A percentile compares a stretch with the other conserved stretches of the same genome.
Evolutionary conservation across 2,113 vertebrate genomes (phyloP).

Genomic region (Brachyistius frenatus): DNA sequence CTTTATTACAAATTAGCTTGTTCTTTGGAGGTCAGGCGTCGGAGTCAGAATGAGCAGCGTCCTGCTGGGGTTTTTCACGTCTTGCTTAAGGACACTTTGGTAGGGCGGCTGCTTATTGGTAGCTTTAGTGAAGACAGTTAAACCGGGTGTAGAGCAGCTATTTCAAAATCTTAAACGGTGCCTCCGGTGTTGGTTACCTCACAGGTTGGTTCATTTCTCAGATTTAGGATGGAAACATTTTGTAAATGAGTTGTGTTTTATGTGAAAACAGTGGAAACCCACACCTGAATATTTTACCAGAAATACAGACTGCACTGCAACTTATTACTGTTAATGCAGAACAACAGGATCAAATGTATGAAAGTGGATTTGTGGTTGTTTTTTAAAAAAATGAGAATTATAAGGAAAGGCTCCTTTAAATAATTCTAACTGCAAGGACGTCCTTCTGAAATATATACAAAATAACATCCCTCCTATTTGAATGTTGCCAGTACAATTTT

Average conservation of each 20-base stretch:
- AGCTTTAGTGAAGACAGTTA: not conserved
- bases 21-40: constrained; percentile 16
- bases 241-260: constrained; percentile 15
- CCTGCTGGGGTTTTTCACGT: constrained; percentile 1
- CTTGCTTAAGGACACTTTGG: constrained; percentile 12
- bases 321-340: not conserved
- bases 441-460: too few relatives aligned
- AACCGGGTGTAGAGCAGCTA: constrained; percentile 5
- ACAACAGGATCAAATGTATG: too few relatives aligned
- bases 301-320: not conserved
- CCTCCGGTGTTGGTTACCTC: constrained; percentile 12
- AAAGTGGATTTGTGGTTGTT: too few relatives aligned
- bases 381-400: too few relatives aligned
- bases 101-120: constrained; percentile 3
- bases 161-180: constrained; percentile 20
- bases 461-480: too few relatives aligned
- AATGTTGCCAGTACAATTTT: not conserved
- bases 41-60: not conserved
- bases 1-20: not conserved
- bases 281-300: too few relatives aligned
- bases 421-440: too few relatives aligned
- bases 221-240: constrained; percentile 19
- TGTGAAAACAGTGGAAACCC: constrained; percentile 10
- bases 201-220: constrained; percentile 7
- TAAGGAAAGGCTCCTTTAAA: too few relatives aligned